These are phyloP conservation scores for Dasypolia templi DNA, from an alignment of 2,888 invertebrate genomes.

Conservation along the genomic window DNA sequence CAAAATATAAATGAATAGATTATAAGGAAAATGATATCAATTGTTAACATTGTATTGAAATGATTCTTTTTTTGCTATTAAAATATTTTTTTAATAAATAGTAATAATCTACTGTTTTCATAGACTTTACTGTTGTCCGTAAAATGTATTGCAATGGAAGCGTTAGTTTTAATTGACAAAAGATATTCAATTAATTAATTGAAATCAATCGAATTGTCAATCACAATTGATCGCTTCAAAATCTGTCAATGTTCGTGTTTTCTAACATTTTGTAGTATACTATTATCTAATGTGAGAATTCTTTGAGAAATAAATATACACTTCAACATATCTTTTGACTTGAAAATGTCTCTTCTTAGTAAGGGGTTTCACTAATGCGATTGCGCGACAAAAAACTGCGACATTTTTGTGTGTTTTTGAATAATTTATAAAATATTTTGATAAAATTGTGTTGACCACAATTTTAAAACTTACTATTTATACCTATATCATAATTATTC, in stretches of 20 bases:
- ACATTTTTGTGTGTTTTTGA: conserved; percentile 38
- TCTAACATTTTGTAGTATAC: conserved; percentile 62
- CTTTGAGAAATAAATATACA: conserved; percentile 64
- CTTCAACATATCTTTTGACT: conserved; percentile 70
- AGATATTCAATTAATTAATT: neutral
- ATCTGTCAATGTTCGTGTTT: conserved; percentile 63
- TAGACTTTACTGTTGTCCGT: conserved; percentile 61
- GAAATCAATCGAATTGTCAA: conserved; percentile 23
- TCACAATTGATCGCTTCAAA: conserved; percentile 35
- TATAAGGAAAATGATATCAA: conserved; percentile 68
- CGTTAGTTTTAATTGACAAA: conserved; percentile 25
- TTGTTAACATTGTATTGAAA: conserved; percentile 66
- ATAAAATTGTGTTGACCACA: conserved; percentile 52
- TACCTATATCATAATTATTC: conserved; percentile 44
- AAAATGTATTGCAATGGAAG: conserved; percentile 30
- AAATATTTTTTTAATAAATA: conserved; percentile 46
- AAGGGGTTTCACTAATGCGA: conserved; percentile 48
- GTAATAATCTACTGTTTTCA: conserved; percentile 56
- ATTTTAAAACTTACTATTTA: conserved; percentile 60
- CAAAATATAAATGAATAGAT: conserved; percentile 65
- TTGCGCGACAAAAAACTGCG: conserved; percentile 19
- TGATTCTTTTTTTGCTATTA: conserved; percentile 56
- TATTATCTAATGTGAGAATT: conserved; percentile 57
- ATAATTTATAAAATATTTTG: conserved; percentile 52
- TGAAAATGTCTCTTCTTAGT: conserved; percentile 52